Conservation (phyloP, 2,888 invertebrate species). For the Apeira syringaria region DNA sequence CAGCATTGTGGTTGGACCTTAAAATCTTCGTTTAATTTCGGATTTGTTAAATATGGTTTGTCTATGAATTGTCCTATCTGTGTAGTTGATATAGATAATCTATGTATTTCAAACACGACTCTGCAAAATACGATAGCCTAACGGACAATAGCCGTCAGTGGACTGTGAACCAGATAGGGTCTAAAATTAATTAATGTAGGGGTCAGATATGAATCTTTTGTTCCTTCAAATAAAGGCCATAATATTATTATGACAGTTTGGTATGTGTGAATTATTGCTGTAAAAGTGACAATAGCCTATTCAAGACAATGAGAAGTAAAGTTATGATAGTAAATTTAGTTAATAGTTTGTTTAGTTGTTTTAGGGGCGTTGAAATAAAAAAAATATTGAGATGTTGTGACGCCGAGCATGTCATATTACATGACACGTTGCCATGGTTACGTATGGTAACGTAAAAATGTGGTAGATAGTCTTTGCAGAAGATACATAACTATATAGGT, state of each 20-base stretch:
- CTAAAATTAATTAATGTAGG: slow-evolving; percentile 55
- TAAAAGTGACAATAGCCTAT: slow-evolving; percentile 16
- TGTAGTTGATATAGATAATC: slow-evolving; percentile 15
- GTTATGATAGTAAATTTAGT: slow-evolving; percentile 5
- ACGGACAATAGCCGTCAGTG: slow-evolving; percentile 46
- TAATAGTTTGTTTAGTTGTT: neutral
- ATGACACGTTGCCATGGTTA: no score
- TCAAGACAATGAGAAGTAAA: slow-evolving; percentile 13
- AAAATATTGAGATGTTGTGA: no score
- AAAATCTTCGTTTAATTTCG: no score
- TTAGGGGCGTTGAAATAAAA: no score
- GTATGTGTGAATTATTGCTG: slow-evolving; percentile 21
- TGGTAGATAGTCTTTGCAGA: no score
- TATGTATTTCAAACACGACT: slow-evolving; percentile 21
- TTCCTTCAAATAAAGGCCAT: slow-evolving; percentile 29
- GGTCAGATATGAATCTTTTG: slow-evolving; percentile 40
- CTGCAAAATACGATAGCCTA: slow-evolving; percentile 40
- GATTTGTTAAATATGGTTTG: no score
- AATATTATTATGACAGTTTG: slow-evolving; percentile 31
- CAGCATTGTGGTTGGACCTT: no score
- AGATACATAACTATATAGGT: no score
- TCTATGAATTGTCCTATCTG: slow-evolving; percentile 12
- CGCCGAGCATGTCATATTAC: no score
- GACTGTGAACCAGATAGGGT: slow-evolving; percentile 54
- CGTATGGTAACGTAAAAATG: no score